phyloP scores from a whole-genome alignment of 2,113 vertebrate species.

The Prinia subflava region DNA sequence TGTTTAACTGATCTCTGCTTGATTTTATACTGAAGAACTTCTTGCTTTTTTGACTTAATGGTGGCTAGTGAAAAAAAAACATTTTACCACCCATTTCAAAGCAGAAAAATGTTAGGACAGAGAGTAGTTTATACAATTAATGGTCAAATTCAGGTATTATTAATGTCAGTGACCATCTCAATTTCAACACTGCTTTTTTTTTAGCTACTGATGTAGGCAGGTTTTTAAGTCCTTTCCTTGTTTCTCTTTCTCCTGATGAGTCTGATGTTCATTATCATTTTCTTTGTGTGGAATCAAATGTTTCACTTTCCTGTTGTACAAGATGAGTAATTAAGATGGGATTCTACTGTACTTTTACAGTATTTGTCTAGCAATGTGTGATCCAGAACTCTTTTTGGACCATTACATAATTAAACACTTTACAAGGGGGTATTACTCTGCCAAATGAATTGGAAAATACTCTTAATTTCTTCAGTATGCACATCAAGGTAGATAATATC shows the following conservation, averaged over 20 bases:
- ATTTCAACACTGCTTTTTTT: background rate
- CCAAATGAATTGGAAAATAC: background rate
- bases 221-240: background rate
- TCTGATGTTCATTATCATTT: background rate
- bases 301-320: background rate
- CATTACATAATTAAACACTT: background rate
- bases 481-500: background rate
- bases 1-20: background rate
- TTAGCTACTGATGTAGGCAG: background rate
- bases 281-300: background rate
- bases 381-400: background rate
- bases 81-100: background rate
- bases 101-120: background rate
- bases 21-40: background rate
- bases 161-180: background rate
- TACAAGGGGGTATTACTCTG: background rate
- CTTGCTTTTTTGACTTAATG: background rate
- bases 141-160: background rate
- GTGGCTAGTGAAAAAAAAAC: background rate
- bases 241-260: background rate
- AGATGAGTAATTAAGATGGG: background rate
- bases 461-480: background rate
- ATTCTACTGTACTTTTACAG: background rate
- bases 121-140: background rate
- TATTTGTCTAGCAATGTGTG: background rate